Evolutionary conservation across 35 echinoderm and acorn worm genomes (phyloP).

Genomic region (Ptychodera flava): DNA sequence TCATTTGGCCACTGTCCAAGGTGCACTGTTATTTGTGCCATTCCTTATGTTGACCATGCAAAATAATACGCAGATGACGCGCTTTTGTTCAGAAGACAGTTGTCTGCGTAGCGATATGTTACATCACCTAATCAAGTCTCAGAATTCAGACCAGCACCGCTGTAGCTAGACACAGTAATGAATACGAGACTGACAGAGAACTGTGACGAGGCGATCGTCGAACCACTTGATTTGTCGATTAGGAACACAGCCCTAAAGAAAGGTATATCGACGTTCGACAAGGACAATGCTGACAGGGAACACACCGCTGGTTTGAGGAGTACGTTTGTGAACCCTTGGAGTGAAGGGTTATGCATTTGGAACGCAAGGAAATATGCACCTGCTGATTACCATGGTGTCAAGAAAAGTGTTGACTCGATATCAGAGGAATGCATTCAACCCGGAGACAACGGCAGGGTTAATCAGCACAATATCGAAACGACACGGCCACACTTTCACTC

Average conservation of each 20-base stretch:
- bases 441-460: background rate
- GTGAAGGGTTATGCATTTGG: background rate
- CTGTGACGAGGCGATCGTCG: background rate
- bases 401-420: too few relatives aligned
- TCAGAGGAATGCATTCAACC: background rate
- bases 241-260: background rate
- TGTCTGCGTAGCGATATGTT: too few relatives aligned
- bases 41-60: background rate
- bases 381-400: too few relatives aligned
- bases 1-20: too few relatives aligned
- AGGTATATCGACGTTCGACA: background rate
- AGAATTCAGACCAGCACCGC: too few relatives aligned
- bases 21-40: background rate
- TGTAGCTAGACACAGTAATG: background rate
- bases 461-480: background rate
- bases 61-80: background rate
- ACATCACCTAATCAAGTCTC: too few relatives aligned
- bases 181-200: background rate
- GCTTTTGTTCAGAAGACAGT: background rate
- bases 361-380: background rate
- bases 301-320: background rate
- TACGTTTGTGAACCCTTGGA: background rate
- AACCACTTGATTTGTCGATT: background rate
- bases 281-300: background rate
- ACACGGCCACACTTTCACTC: background rate